phyloP scores from a whole-genome alignment of 1,140 invertebrate genomes.

The Carposina sasakii region DNA sequence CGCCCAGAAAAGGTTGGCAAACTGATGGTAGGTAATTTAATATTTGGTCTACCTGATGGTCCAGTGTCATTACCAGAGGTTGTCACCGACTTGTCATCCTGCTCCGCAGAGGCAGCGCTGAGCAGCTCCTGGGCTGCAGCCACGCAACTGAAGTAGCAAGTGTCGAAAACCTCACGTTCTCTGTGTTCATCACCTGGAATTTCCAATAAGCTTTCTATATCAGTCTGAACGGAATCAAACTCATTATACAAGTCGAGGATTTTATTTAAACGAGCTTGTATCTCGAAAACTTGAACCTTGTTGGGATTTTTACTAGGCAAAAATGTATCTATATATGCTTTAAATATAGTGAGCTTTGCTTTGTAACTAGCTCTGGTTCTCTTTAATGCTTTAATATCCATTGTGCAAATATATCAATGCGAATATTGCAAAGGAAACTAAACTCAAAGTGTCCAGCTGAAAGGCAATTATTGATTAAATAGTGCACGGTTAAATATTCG shows the following conservation, averaged over 20 bases:
- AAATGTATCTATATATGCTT: background rate
- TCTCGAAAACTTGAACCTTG: background rate
- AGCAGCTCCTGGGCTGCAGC: background rate
- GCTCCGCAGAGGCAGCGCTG: background rate
- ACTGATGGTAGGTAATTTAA: slow-evolving; percentile 15
- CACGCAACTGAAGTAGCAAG: slow-evolving; percentile 4
- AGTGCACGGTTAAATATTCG: too few relatives aligned
- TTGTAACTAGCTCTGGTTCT: background rate
- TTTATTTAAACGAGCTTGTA: background rate
- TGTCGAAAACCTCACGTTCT: slow-evolving; percentile 7
- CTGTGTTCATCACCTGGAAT: slow-evolving; percentile 8
- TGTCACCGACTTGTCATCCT: background rate
- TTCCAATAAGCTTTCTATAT: slow-evolving; percentile 1
- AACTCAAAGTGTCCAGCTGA: too few relatives aligned
- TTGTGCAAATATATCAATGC: too few relatives aligned
- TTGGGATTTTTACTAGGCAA: background rate
- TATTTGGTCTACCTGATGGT: slow-evolving; percentile 3
- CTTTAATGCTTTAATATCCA: background rate
- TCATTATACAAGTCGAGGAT: background rate
- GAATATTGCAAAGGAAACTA: too few relatives aligned
- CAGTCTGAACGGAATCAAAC: slow-evolving; percentile 3
- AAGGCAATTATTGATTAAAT: too few relatives aligned
- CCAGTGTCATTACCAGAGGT: slow-evolving; percentile 1
- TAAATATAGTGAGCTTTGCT: background rate
- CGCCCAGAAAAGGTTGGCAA: background rate